phyloP scores from a whole-genome alignment of 2,113 vertebrate genomes.

The Saguinus midas region DNA sequence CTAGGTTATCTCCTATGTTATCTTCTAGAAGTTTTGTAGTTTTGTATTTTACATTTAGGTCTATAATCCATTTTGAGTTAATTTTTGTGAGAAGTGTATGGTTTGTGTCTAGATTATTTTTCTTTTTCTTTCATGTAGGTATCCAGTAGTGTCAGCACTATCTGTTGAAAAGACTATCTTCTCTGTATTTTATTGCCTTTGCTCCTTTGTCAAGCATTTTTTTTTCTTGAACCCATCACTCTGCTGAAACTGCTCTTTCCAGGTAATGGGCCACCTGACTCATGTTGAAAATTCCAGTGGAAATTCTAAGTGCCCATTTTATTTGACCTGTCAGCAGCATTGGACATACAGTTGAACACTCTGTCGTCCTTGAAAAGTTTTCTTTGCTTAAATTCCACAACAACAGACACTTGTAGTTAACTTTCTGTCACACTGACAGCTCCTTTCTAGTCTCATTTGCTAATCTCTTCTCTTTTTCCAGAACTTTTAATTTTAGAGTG shows the following conservation, averaged over 20 bases:
- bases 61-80: background rate
- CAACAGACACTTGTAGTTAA: background rate
- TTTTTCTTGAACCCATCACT: background rate
- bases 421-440: background rate
- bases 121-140: background rate
- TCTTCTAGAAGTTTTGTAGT: background rate
- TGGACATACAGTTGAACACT: accelerated
- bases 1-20: background rate
- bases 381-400: background rate
- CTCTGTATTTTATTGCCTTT: background rate
- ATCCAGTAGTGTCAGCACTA: background rate
- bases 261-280: background rate
- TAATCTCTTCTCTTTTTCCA: background rate
- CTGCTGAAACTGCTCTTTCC: background rate
- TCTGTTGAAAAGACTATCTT: background rate
- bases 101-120: background rate
- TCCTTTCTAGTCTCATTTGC: background rate
- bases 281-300: background rate
- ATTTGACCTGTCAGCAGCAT: background rate
- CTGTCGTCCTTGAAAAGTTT: background rate
- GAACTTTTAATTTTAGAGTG: background rate
- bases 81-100: background rate
- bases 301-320: background rate
- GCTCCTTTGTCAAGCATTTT: background rate
- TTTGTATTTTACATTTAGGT: background rate